These are phyloP conservation scores for Protonibea diacanthus DNA, from an alignment of 2,797 vertebrate genomes.

Conservation along the genomic window DNA sequence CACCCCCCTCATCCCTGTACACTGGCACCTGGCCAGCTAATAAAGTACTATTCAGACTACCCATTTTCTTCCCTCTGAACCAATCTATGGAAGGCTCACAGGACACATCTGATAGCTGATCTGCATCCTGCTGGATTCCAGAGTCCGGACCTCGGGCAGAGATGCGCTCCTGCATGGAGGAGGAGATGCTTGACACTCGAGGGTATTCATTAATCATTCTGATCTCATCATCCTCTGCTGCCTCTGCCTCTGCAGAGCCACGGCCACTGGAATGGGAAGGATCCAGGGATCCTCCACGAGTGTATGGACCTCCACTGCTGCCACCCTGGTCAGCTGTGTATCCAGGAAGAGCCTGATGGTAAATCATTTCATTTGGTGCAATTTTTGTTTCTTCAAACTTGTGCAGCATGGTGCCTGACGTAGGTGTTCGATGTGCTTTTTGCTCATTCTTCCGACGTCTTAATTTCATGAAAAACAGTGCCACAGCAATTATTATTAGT, in stretches of 20 bases:
- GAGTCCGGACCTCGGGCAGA: conserved; percentile 96
- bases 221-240: conserved; percentile 97
- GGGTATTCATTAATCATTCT: conserved; percentile 99
- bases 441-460: conserved; percentile 83
- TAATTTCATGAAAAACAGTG: conserved; percentile 91
- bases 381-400: conserved; percentile 90
- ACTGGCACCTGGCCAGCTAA: conserved; percentile 90
- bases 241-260: conserved; percentile 91
- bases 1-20: conserved; percentile 91
- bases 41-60: conserved; percentile 85
- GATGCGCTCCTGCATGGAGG: conserved; percentile 95
- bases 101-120: conserved; percentile 96
- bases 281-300: conserved; percentile 94
- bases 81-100: conserved; percentile 95
- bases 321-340: conserved; percentile 84
- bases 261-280: conserved; percentile 98
- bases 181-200: conserved; percentile 93
- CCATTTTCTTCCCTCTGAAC: conserved; percentile 96
- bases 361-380: conserved; percentile 89
- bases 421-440: conserved; percentile 70
- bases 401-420: conserved; percentile 89
- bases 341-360: conserved; percentile 95
- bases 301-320: conserved; percentile 85
- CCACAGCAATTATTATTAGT: conserved; percentile 90
- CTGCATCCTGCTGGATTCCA: conserved; percentile 97